Conservation (phyloP, 2,113 vertebrate genomes). For the Plecturocebus donacophilus region DNA sequence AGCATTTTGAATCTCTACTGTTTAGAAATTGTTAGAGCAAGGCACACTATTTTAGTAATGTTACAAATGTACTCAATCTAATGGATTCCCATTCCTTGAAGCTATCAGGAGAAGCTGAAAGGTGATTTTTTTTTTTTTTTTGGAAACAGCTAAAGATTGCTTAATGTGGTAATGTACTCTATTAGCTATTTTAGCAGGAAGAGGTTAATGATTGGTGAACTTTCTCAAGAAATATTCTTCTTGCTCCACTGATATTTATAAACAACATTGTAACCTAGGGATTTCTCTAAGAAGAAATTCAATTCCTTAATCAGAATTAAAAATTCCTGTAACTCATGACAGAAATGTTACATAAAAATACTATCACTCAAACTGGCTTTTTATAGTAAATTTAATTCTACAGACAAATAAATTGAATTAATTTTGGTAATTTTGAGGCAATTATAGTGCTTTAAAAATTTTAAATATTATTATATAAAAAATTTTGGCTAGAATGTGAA, state of each 20-base stretch:
- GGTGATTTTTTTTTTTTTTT: not conserved
- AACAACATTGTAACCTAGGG: not conserved
- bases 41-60: not conserved
- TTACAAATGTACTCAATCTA: not conserved
- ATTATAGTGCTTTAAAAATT: not conserved
- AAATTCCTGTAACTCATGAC: not conserved
- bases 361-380: not conserved
- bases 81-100: not conserved
- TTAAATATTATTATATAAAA: not conserved
- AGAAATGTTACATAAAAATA: not conserved
- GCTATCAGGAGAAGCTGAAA: not conserved
- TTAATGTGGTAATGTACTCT: not conserved
- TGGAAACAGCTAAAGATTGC: not conserved
- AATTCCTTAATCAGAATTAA: not conserved
- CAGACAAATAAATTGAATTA: not conserved
- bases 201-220: not conserved
- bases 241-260: not conserved
- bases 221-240: not conserved
- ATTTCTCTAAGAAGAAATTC: constrained; percentile 1
- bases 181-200: not conserved
- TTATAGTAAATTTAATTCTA: not conserved
- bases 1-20: not conserved
- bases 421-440: not conserved
- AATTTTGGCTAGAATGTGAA: not conserved
- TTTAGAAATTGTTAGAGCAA: not conserved